Conservation (phyloP, 2,888 invertebrate genomes). For the Osedax frankpressi region DNA sequence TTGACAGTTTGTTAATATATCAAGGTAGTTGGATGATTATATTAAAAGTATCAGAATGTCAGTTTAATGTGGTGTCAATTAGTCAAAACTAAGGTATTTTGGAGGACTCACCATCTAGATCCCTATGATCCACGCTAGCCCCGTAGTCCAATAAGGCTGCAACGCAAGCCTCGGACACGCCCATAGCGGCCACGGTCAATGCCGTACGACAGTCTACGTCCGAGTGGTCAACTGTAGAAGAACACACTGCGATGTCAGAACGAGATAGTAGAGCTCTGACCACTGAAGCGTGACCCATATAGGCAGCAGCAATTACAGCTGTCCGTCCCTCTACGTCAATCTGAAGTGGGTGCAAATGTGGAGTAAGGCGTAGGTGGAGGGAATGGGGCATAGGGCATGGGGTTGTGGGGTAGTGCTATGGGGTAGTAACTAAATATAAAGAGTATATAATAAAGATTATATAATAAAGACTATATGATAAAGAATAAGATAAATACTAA, state of each 20-base stretch:
- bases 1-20: too few relatives aligned
- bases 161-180: constrained; percentile 30
- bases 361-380: neutral
- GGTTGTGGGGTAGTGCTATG: neutral
- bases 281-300: constrained; percentile 56
- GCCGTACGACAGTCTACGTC: constrained; percentile 85
- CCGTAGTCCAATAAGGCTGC: constrained; percentile 39
- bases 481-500: too few relatives aligned
- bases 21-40: too few relatives aligned
- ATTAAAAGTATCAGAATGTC: too few relatives aligned
- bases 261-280: constrained; percentile 51
- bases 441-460: too few relatives aligned
- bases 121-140: constrained; percentile 42
- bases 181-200: constrained; percentile 53
- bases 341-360: neutral
- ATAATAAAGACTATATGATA: too few relatives aligned
- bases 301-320: constrained; percentile 55
- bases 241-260: constrained; percentile 17
- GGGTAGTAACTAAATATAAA: too few relatives aligned
- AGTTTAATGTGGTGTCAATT: too few relatives aligned
- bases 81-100: too few relatives aligned
- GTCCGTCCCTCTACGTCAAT: constrained; percentile 49
- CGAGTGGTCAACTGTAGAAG: constrained; percentile 51
- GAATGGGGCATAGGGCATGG: neutral
- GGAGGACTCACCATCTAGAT: constrained; percentile 42